Base-by-base conservation (phyloP, 1,140 invertebrate species). In the Leptinotarsa texana region DNA sequence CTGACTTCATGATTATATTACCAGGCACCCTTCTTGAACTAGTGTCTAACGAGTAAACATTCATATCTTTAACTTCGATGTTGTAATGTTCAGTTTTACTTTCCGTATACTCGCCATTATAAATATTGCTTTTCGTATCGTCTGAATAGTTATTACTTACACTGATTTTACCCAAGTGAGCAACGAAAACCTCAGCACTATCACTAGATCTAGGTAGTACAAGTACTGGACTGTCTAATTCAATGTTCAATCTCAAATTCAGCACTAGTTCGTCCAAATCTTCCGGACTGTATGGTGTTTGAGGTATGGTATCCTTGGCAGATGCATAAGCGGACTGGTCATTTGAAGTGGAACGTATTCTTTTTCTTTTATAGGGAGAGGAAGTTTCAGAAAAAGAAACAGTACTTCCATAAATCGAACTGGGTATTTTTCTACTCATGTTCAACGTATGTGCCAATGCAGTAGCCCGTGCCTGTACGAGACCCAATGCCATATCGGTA, bases 91-190 rank as follows among this genome's bases (percentile, higher is more conserved):
- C 82, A 83, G 76, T 86, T 85, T 61, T 80, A 77, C 65, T 81
- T 24, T 81, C 80, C 6, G 67, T 27, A 76, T 74, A 77, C 24
- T 73, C 73, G 48, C 51, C 72, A 69, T 79, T 66, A 47, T 80
- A 74, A 48, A 75, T 75, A 49, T 74, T 74, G 3, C 62, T 61
- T 67, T 78, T 62, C 65, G 67, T 75, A 13, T 77, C 74, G 48
- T 73, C 69, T 71, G 69, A 24, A 33, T 79, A 65, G 49, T 77
- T 82, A 84, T 90, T 90, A 77, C 79, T 83, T 3, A 96, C 86
- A 24, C 90, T 91, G 82, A 98, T 98, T 82, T 94, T 93, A 47
- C 97, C 97, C 66, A 99, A 88, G 87, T 97, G 95, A n/a, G 94
- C 95, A 17, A 98, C 94, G 68, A 98, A 90, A 22, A 98, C 95